Base-by-base conservation (phyloP, 1,140 invertebrate genomes). In the Drosophila pandora region DNA sequence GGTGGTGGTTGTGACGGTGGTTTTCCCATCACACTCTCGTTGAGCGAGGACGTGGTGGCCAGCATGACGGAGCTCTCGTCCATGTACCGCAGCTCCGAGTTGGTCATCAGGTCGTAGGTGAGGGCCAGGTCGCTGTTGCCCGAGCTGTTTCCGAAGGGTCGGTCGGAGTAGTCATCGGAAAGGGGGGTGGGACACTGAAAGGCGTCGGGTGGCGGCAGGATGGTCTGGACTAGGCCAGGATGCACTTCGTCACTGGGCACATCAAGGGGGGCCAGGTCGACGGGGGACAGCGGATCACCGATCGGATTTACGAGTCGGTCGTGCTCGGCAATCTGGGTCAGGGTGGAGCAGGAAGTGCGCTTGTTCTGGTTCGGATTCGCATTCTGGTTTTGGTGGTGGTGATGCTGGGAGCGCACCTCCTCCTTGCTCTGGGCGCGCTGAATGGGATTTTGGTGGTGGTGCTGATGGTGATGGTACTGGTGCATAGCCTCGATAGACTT, bases 11-110 rank as follows among this genome's bases (percentile, higher is more conserved):
- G 53, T 9, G 43, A 17, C 9, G 43, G 43, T 22, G 43, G 43
- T 25, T 53, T 67, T 17, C 39, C 34, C 25, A n/a, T 59, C 32
- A 43, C 58, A 53, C 30, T 55, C 25, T 48, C 67, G 22, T 53
- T 63, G 59, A 41, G 92, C 92, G 90, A 93, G 43, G 94, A 56
- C 94, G 95, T 95, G 89, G 95, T 96, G 55, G 78, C 62, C 48
- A 97, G 92, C 70, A 96, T 95, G 30, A 97, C 94, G 5, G 96
- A 97, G 91, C 96, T 97, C 85, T 98, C 97, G 89, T 97, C 97
- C 97, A 97, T 97, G 89, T 94, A 98, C 13, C 95, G 93, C 37
- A 97, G 92, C 92, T 97, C 97, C 10, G 95, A 95, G 48, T 95
- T 95, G 23, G 95, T 94, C 54, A 97, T 92, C 59, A 96, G 93